Conservation (phyloP, 2,888 invertebrate species). For the Leptopterna dolabrata region DNA sequence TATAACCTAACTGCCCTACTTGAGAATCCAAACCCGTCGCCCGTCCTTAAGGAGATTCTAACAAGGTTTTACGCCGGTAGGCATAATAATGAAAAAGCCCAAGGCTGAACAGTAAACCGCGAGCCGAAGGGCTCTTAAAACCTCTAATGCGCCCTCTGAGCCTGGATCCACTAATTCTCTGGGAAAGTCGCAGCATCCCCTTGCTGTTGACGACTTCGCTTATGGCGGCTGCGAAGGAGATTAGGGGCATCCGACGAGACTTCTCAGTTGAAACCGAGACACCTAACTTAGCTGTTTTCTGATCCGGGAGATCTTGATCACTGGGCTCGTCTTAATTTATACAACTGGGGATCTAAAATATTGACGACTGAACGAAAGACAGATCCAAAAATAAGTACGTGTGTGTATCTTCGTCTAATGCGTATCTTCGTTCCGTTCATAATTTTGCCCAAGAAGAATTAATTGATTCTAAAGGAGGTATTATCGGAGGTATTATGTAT, state of each 20-base stretch:
- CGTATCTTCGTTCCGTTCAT: too few relatives aligned
- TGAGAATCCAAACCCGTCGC: too few relatives aligned
- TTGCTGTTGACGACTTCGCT: slow-evolving; percentile 28
- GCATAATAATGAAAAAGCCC: not conserved
- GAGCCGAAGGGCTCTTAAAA: not conserved
- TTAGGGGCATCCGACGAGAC: slow-evolving; percentile 27
- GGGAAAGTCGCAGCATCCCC: not conserved
- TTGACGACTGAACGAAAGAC: too few relatives aligned
- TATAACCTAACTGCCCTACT: too few relatives aligned
- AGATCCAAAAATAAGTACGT: too few relatives aligned
- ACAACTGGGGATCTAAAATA: too few relatives aligned
- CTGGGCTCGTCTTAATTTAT: too few relatives aligned
- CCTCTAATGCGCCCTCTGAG: slow-evolving; percentile 10
- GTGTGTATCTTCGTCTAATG: too few relatives aligned
- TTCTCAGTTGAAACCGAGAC: slow-evolving; percentile 19
- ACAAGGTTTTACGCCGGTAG: not conserved
- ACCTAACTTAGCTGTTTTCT: not conserved
- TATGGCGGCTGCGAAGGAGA: not conserved
- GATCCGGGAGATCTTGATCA: not conserved
- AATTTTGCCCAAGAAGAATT: too few relatives aligned
- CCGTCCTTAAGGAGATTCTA: not conserved
- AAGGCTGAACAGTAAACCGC: not conserved
- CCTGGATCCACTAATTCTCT: not conserved
- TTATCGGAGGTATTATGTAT: too few relatives aligned
- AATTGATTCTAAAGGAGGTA: too few relatives aligned